phyloP scores from a whole-genome alignment of 2,113 vertebrate species.

The Dipodomys merriami region DNA sequence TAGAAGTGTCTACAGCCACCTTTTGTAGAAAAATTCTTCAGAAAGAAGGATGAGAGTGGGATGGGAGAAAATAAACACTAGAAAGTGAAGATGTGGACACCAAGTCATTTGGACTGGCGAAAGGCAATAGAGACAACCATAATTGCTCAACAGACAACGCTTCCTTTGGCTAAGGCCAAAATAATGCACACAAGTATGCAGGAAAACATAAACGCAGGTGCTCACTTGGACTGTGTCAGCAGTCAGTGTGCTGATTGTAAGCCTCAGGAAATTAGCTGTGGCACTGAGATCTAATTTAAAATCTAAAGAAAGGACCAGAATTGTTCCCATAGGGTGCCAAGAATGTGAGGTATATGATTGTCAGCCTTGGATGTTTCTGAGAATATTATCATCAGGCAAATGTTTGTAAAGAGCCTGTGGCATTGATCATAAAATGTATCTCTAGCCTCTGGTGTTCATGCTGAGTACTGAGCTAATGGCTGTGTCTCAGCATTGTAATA shows the following conservation, averaged over 20 bases:
- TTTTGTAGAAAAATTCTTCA: neutral
- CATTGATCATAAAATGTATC: neutral
- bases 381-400: neutral
- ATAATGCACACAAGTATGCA: neutral
- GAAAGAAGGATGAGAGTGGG: neutral
- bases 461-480: neutral
- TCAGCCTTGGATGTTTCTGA: neutral
- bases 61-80: neutral
- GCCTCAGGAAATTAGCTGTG: neutral
- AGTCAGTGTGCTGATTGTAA: neutral
- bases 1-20: neutral
- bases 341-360: neutral
- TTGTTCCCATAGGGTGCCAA: neutral
- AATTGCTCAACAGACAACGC: neutral
- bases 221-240: neutral
- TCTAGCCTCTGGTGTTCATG: fast-evolving
- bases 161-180: neutral
- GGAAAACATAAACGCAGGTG: neutral
- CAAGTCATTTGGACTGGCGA: neutral
- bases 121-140: neutral
- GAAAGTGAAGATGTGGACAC: neutral
- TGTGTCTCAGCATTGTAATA: fast-evolving
- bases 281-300: neutral
- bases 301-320: neutral
- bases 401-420: neutral